Evolutionary conservation across 2,113 vertebrate species (phyloP), one percentile per base, ranked within the genome.

Genomic region (Leucosticte australis): DNA sequence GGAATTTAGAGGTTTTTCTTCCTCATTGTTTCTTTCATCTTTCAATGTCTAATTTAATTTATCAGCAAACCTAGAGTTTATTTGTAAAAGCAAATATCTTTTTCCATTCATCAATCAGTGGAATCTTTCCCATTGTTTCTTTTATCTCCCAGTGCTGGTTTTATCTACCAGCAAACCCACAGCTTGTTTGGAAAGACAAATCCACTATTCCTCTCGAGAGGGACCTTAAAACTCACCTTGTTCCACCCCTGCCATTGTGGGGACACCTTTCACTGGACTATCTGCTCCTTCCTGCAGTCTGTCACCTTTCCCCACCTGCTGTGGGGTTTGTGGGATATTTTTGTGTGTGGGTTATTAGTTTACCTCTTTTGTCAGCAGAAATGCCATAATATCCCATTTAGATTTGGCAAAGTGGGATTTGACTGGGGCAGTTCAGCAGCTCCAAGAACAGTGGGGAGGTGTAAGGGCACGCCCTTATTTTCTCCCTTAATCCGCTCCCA

Each of bases 401-500:
- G 22, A 68, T 57, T 2, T 21, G 46, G 9, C 15, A 28, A 24
- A 41, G 12, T 18, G 56, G 35, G 71, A 9, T 65, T 57, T 30
- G 47, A 15, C 20, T 21, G 39, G 46, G 41, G 28, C 30, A 57
- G 35, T 37, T 71, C 5, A 24, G 20, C 18, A 17, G 41, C 6
- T 28, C 22, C 18, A 4, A 9, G 47, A 41, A 9, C 19, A 15
- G 1, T 1, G 37, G 26, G 30, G 26, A 18, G 15, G 3, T 15
- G 2, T 10, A 27, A 52, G n/a, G 23, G 33, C 14, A 30, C 8
- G 2, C 4, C 23, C 13, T 9, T 57, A 7, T 67, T 75, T 60
- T 79, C 50, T 50, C 73, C n/a, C 24, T 22, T 37, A 21, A 27
- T 49, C 33, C 7, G 2, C 31, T 77, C 55, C 49, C 15, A 1